Evolutionary conservation across 2,797 vertebrate genomes (phyloP), one percentile per base, ranked within the genome.

Genomic region (Melanotaenia boesemani): DNA sequence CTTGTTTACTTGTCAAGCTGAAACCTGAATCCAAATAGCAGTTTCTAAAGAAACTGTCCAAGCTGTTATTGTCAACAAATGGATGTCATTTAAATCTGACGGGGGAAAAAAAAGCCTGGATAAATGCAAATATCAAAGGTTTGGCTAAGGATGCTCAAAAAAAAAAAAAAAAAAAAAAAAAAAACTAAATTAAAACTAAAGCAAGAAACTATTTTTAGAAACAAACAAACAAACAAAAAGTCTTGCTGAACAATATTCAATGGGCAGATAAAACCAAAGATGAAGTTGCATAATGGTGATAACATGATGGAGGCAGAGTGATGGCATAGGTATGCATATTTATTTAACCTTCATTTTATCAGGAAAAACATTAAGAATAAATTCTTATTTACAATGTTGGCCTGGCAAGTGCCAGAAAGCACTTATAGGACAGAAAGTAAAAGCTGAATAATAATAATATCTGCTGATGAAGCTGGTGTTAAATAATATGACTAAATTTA

Each of bases 21-120:
- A 63, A 82, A 74, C 78, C 54, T 61, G 68, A 85, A 64, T 39
- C 4, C 8, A 60, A 44, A 26, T 24, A 0, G 36, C 11, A 8
- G 52, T 1, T 37, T 60, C 18, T 48, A 18, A 36, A 39, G 34
- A 80, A 70, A 59, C 1, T 30, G 16, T 36, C 10, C 0, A 60
- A 41, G 41, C 48, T 5, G 46, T 64, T 36, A 39, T 30, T 63
- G 32, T 70, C 24, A 0, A 22, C n/a, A 52, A n/a, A n/a, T 52
- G 20, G 20, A 22, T n/a, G 48, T 11, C 8, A 7, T 46, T 7
- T 11, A 52, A 10, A 10, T 22, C 10, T 22, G 48, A 22, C n/a
- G 28, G 28, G 5, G 28, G 26, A 2, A 30, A 30, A 30, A 30
- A 30, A 5, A 28, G 28, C 28, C 28, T 5, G 28, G 28, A 30